These are phyloP conservation scores for Iguana delicatissima DNA, from an alignment of 2,797 vertebrate genomes.

Conservation along the genomic window DNA sequence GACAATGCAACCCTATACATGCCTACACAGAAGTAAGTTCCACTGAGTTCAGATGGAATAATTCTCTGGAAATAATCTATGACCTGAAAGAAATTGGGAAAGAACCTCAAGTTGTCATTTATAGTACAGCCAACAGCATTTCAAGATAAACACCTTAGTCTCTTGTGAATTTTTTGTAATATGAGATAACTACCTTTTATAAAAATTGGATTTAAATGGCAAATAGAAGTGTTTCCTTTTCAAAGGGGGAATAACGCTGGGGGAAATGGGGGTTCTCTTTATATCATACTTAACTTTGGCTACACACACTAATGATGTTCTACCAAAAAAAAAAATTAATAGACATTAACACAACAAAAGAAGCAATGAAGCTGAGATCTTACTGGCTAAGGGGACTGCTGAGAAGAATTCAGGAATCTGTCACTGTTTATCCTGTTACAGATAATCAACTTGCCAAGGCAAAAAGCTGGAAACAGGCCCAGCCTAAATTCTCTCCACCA, in stretches of 20 bases:
- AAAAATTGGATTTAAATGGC: neutral
- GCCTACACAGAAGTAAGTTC: neutral
- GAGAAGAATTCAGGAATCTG: neutral
- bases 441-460: neutral
- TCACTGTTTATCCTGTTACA: neutral
- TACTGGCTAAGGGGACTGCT: neutral
- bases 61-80: neutral
- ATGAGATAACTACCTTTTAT: neutral
- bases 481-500: constrained; percentile 10
- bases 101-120: constrained; percentile 3
- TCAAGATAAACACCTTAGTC: neutral
- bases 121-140: neutral
- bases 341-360: neutral
- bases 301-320: neutral
- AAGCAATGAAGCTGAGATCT: neutral
- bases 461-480: neutral
- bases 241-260: neutral
- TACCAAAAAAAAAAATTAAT: neutral
- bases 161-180: neutral
- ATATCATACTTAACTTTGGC: neutral
- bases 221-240: neutral
- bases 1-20: neutral
- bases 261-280: neutral
- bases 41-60: neutral
- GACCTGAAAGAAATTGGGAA: constrained; percentile 31